Evolutionary conservation across 2,888 invertebrate species (phyloP).

Genomic region (Nomada ruficornis): DNA sequence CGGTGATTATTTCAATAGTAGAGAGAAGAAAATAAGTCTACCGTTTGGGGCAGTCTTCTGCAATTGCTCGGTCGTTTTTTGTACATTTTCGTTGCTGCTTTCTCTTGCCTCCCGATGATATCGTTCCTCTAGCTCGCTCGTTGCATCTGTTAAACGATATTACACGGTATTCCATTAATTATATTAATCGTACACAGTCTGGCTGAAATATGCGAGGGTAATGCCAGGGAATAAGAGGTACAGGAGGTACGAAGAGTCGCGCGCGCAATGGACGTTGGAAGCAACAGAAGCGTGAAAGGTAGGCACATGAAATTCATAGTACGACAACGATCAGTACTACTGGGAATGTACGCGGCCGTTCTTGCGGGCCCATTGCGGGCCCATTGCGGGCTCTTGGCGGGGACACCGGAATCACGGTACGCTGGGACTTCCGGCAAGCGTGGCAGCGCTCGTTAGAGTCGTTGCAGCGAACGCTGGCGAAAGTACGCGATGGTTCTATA

Average conservation of each 20-base stretch:
- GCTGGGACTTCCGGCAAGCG: slow-evolving; percentile 80
- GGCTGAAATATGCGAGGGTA: too few species aligned
- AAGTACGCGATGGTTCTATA: too few species aligned
- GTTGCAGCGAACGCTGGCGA: too few species aligned
- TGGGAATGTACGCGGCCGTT: slow-evolving; percentile 20
- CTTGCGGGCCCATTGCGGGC: neutral
- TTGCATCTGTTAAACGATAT: slow-evolving; percentile 12
- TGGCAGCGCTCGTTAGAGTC: slow-evolving; percentile 9
- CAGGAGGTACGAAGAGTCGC: too few species aligned
- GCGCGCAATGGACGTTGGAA: neutral
- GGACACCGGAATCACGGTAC: slow-evolving; percentile 83
- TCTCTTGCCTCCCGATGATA: neutral
- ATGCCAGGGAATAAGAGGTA: neutral
- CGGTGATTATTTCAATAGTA: too few species aligned
- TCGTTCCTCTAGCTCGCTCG: neutral
- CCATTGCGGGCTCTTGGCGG: slow-evolving; percentile 8
- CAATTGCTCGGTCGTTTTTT: slow-evolving; percentile 76
- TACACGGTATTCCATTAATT: neutral
- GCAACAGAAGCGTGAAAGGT: neutral
- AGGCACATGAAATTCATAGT: too few species aligned
- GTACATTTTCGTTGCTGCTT: slow-evolving; percentile 66
- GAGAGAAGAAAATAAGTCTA: neutral
- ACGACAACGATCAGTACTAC: too few species aligned
- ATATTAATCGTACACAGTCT: neutral
- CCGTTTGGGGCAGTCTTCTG: slow-evolving; percentile 76